Conservation (phyloP, 1,140 invertebrate species). For the Meloidogyne chitwoodi region DNA sequence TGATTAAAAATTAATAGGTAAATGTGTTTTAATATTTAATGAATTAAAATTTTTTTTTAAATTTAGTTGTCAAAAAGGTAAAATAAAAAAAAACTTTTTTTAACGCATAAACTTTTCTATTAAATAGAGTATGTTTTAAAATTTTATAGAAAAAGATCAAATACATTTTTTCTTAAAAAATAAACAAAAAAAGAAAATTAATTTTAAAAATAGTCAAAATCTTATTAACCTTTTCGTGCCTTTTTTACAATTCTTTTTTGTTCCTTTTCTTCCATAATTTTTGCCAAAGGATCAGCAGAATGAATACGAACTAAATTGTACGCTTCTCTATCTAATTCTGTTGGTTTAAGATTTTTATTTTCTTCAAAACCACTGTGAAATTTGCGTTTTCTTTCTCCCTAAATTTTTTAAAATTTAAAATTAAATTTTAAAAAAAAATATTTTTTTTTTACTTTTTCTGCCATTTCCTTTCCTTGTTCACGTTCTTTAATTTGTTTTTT, state of each 20-base stretch:
- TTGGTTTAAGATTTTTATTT: neutral
- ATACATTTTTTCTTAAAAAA: no score
- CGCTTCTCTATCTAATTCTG: conserved; percentile 28
- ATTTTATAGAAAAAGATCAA: no score
- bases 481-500: conserved; percentile 1
- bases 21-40: no score
- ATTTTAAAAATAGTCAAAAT: no score
- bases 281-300: conserved; percentile 29
- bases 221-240: neutral
- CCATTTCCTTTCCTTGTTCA: conserved; percentile 7
- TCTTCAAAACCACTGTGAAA: conserved; percentile 21
- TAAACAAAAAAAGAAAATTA: no score
- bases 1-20: no score
- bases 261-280: conserved; percentile 22
- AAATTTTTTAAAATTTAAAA: conserved; percentile 7
- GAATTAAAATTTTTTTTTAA: no score
- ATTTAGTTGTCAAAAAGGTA: no score
- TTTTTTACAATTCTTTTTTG: conserved; percentile 10
- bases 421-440: neutral
- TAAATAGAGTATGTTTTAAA: no score
- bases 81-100: no score
- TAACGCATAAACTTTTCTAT: no score
- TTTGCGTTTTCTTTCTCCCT: conserved; percentile 33
- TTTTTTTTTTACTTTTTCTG: conserved; percentile 10
- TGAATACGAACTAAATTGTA: conserved; percentile 32